Evolutionary conservation across 2,113 vertebrate species (phyloP), one percentile per base, ranked within the genome.

Genomic region (Labeo catla): DNA sequence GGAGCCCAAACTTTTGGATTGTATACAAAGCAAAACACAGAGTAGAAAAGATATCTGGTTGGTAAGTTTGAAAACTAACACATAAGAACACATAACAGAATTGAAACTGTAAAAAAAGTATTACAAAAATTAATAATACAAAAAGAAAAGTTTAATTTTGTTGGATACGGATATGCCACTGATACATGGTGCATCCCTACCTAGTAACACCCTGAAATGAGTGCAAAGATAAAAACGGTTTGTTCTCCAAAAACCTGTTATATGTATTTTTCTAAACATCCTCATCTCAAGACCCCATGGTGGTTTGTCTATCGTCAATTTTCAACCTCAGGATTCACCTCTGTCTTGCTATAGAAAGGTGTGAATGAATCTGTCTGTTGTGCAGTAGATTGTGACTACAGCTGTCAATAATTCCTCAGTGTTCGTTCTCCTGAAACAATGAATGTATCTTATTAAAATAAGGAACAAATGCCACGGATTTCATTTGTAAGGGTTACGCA

Each of bases 221-320:
- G 70, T 74, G 43, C 45, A 49, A 74, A 49, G 21, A 73, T 12
- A 13, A 11, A 72, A 73, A 45, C 0, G 0, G 6, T 74, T 49
- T 23, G 10, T 28, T 23, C 72, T 74, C n/a, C 45, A 74, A 76
- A 66, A 81, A 23, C 59, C n/a, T 65, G 36, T 65, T 65, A 61
- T 65, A 10, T 65, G 43, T 81, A 34, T 49, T 65, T 65, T 81
- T 49, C 4, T 49, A 49, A 81, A 66, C 43, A 66, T 81, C 59
- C 15, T 65, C 59, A 1, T 65, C 79, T 65, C 76, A 39, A 11
- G 57, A 65, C 57, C 39, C 59, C 78, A 65, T 19, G n/a, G 57
- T 28, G 43, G 43, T 81, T 34, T 66, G 43, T 81, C 79, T 81
- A 16, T 81, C 59, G 21, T 81, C 79, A 81, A 81, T 81, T 81